phyloP scores from a whole-genome alignment of 2,113 vertebrate genomes.

The Urocolius indicus region DNA sequence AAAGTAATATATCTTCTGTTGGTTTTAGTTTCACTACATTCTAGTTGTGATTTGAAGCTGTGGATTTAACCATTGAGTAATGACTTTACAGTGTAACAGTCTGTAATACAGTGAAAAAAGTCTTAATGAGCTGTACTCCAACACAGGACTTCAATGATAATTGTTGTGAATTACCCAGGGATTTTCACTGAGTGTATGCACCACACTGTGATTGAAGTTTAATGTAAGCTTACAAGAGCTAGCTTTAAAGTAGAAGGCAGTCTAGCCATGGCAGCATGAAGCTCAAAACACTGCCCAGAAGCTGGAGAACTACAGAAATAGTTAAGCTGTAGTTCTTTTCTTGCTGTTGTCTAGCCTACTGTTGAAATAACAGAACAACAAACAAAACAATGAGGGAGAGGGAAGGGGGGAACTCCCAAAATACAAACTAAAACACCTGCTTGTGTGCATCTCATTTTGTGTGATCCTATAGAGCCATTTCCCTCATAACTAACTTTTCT shows the following conservation, averaged over 20 bases:
- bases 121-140: not conserved
- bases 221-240: not conserved
- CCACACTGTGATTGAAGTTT: rapidly evolving
- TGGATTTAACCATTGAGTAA: not conserved
- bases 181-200: not conserved
- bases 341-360: not conserved
- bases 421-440: not conserved
- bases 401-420: not conserved
- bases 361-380: not conserved
- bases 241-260: not conserved
- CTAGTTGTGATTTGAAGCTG: not conserved
- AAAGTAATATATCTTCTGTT: not conserved
- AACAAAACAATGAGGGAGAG: not conserved
- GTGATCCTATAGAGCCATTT: not conserved
- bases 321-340: not conserved
- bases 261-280: not conserved
- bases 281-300: not conserved
- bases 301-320: not conserved
- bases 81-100: not conserved
- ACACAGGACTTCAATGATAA: not conserved
- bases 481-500: not conserved
- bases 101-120: not conserved
- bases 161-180: not conserved
- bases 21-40: not conserved
- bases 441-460: not conserved